Conservation (phyloP, 2,888 invertebrate genomes). For the Pandemis corylana region DNA sequence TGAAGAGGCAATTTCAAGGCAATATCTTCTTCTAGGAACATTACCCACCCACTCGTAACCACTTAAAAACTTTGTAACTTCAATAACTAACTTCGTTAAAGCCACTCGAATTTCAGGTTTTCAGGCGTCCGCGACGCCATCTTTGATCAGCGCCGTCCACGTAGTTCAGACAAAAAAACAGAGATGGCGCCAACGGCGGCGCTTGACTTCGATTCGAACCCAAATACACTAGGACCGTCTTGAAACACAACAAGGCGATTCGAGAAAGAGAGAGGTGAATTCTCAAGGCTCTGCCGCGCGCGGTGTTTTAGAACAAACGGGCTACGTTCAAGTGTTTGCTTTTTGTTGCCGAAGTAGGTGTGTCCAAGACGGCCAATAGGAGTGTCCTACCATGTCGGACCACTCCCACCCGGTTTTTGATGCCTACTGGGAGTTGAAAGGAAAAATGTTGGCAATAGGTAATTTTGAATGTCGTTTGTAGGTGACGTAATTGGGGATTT, state of each 20-base stretch:
- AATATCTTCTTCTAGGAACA: neutral
- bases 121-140: slow-evolving; percentile 68
- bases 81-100: slow-evolving; percentile 34
- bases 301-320: slow-evolving; percentile 60
- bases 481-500: slow-evolving; percentile 79
- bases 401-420: slow-evolving; percentile 79
- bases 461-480: slow-evolving; percentile 77
- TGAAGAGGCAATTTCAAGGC: slow-evolving; percentile 4
- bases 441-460: slow-evolving; percentile 80
- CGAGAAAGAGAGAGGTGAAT: slow-evolving; percentile 81
- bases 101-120: slow-evolving; percentile 21
- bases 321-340: slow-evolving; percentile 63
- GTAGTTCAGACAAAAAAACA: slow-evolving; percentile 54
- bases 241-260: slow-evolving; percentile 66
- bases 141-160: slow-evolving; percentile 57
- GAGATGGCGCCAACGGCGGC: slow-evolving; percentile 69
- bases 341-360: slow-evolving; percentile 75
- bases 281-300: slow-evolving; percentile 77
- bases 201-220: slow-evolving; percentile 68
- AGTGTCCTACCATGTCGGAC: slow-evolving; percentile 62
- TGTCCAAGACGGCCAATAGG: slow-evolving; percentile 73
- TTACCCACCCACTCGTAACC: slow-evolving; percentile 5
- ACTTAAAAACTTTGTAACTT: slow-evolving; percentile 36
- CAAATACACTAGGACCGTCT: slow-evolving; percentile 76
- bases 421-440: slow-evolving; percentile 83